These are phyloP conservation scores for Entomobrya proxima DNA, from an alignment of 2,888 invertebrate genomes.

Conservation along the genomic window DNA sequence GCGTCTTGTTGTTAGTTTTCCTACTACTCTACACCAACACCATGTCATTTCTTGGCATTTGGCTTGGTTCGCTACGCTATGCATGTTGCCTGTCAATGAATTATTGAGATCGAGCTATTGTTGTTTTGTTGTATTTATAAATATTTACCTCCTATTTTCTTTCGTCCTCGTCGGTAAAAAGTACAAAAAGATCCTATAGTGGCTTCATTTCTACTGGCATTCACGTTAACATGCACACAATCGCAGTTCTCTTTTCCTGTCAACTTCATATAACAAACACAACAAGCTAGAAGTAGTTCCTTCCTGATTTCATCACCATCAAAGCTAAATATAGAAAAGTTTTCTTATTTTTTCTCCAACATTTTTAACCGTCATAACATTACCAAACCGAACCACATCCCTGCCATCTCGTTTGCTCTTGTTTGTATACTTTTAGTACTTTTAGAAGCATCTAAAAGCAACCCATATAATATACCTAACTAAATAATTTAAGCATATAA, in stretches of 20 bases:
- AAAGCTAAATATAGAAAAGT: conserved; percentile 46
- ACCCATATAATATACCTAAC: background rate
- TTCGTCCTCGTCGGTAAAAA: background rate
- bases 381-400: background rate
- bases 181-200: background rate
- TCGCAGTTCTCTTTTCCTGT: background rate
- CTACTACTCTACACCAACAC: no score
- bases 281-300: background rate
- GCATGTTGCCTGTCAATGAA: background rate
- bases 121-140: background rate
- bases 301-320: conserved; percentile 29
- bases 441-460: background rate
- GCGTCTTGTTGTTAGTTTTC: background rate
- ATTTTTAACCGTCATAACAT: background rate
- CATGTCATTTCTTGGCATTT: background rate
- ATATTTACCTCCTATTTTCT: background rate
- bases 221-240: background rate
- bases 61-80: background rate
- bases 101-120: conserved; percentile 7
- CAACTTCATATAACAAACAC: background rate
- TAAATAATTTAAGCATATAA: background rate
- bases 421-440: background rate
- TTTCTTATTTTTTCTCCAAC: background rate
- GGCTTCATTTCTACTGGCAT: no score
- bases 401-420: background rate